phyloP scores from a whole-genome alignment of 2,888 invertebrate species.

The Drosophila sordidapex region DNA sequence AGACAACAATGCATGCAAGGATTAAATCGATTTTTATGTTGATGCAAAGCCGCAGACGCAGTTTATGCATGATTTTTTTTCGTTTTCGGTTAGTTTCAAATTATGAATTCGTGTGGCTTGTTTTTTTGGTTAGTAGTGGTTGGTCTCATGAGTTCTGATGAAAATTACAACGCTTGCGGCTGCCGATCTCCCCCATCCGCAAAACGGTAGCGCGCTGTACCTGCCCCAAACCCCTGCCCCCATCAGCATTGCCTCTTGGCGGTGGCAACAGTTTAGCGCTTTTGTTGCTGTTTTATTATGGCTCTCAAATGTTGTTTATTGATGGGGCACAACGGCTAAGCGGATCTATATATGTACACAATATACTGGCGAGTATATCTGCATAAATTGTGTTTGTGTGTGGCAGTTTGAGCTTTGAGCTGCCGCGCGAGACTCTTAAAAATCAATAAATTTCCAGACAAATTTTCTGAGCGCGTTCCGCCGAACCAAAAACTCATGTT shows the following conservation, averaged over 20 bases:
- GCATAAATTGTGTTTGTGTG: conserved; percentile 36
- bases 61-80: conserved; percentile 38
- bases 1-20: conserved; percentile 58
- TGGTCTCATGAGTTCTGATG: conserved; percentile 38
- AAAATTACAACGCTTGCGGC: conserved; percentile 67
- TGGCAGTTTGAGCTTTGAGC: conserved; percentile 40
- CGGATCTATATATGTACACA: conserved; percentile 65
- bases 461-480: conserved; percentile 49
- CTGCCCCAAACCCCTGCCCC: conserved; percentile 12
- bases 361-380: conserved; percentile 19
- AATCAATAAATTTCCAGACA: conserved; percentile 76
- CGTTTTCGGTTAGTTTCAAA: conserved; percentile 51
- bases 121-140: conserved; percentile 2
- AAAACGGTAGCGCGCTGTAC: conserved; percentile 59
- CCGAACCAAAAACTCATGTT: conserved; percentile 55
- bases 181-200: conserved; percentile 12
- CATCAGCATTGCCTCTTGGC: conserved; percentile 39
- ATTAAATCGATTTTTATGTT: conserved; percentile 80
- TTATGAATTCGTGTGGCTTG: conserved; percentile 47
- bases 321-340: conserved; percentile 72
- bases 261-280: conserved; percentile 71
- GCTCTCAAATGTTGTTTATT: conserved; percentile 68
- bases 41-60: conserved; percentile 31
- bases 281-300: conserved; percentile 61
- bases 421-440: conserved; percentile 71